Conservation (phyloP, 2,797 vertebrate species). For the Malacoctenus gilli region DNA sequence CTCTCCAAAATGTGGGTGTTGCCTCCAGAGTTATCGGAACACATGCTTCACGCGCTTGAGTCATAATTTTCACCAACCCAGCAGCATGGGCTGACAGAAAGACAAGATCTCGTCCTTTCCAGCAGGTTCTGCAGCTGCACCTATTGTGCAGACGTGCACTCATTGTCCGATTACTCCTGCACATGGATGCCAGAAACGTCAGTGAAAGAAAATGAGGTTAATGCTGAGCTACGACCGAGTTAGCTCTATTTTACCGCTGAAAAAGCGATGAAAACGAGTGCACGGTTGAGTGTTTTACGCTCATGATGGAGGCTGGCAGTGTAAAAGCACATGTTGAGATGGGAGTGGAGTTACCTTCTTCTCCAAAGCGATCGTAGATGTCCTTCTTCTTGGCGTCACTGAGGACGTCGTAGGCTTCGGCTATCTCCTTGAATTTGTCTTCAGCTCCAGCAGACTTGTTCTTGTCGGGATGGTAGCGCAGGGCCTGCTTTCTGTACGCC, state of each 20-base stretch:
- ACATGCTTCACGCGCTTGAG: too few species aligned
- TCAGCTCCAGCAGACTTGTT: conserved; percentile 95
- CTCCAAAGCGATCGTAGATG: conserved; percentile 94
- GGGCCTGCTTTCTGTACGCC: conserved; percentile 96
- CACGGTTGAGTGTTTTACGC: too few species aligned
- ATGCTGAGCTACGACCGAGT: too few species aligned
- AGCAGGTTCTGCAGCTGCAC: conserved; percentile 55
- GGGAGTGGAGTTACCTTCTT: conserved; percentile 86
- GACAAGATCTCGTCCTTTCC: conserved; percentile 48
- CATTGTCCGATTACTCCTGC: too few species aligned
- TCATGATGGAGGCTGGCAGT: conserved; percentile 10
- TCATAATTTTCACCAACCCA: too few species aligned
- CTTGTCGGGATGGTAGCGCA: conserved; percentile 96
- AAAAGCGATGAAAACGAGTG: too few species aligned
- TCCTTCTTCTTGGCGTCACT: conserved; percentile 97
- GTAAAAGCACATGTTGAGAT: background rate
- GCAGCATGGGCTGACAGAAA: conserved; percentile 3
- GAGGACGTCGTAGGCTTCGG: conserved; percentile 97
- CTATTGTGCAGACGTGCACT: conserved; percentile 31
- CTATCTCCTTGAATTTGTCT: conserved; percentile 97
- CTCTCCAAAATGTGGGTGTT: too few species aligned
- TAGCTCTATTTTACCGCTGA: too few species aligned
- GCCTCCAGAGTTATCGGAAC: too few species aligned
- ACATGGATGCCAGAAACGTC: too few species aligned
- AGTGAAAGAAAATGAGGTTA: too few species aligned